phyloP scores from a whole-genome alignment of 1,140 invertebrate genomes.

The Lasioglossum baleicum region DNA sequence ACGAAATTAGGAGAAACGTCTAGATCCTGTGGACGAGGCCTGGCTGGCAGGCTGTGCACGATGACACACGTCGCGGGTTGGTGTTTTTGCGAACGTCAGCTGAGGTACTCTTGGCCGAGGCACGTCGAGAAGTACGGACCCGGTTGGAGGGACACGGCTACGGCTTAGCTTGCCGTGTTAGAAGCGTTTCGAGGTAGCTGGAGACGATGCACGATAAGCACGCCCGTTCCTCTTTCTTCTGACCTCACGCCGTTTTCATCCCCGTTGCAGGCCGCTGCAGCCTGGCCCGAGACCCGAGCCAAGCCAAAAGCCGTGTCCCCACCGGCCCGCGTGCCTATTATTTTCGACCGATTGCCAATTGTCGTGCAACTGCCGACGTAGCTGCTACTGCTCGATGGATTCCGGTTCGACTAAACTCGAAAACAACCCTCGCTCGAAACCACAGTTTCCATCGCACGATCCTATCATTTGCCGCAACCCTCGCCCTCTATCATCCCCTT shows the following conservation, averaged over 20 bases:
- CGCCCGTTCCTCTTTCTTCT: slow-evolving; percentile 74
- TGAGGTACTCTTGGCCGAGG: slow-evolving; percentile 42
- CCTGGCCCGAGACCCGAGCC: neutral
- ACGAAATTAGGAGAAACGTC: slow-evolving; percentile 23
- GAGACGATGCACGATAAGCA: slow-evolving; percentile 80
- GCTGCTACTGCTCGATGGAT: slow-evolving; percentile 23
- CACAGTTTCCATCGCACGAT: neutral
- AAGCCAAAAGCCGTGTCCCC: slow-evolving; percentile 19
- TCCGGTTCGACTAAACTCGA: neutral
- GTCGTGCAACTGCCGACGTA: slow-evolving; percentile 55
- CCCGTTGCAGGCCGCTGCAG: slow-evolving; percentile 30
- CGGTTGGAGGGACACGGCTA: slow-evolving; percentile 46
- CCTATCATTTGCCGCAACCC: slow-evolving; percentile 6
- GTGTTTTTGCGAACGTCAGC: slow-evolving; percentile 73
- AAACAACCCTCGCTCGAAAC: neutral
- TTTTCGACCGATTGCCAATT: slow-evolving; percentile 64
- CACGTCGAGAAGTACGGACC: slow-evolving; percentile 50
- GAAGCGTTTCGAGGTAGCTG: slow-evolving; percentile 66
- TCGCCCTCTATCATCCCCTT: too few species aligned
- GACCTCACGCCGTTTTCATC: slow-evolving; percentile 63
- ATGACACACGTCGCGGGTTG: slow-evolving; percentile 57
- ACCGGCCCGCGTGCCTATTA: slow-evolving; percentile 37
- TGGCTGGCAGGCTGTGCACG: neutral
- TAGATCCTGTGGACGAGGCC: neutral
- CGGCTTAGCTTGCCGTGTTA: slow-evolving; percentile 45